phyloP scores from a whole-genome alignment of 2,888 invertebrate species.

The Zeuzera pyrina region DNA sequence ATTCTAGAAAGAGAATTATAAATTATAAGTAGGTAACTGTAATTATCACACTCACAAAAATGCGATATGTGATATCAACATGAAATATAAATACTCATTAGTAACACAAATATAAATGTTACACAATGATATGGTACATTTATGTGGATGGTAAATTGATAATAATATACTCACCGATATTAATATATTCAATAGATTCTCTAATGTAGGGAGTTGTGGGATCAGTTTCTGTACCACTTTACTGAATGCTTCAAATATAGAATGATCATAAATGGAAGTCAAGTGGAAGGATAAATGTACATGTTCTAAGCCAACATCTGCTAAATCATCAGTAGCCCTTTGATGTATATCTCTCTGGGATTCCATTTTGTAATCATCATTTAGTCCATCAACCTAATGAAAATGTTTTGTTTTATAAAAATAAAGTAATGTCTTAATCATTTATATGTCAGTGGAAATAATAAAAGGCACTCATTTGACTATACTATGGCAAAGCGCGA shows the following conservation, averaged over 20 bases:
- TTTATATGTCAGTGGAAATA: too few relatives aligned
- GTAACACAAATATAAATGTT: too few relatives aligned
- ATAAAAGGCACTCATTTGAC: too few relatives aligned
- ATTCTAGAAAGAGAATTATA: conserved; percentile 75
- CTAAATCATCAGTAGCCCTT: conserved; percentile 93
- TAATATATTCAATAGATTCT: conserved; percentile 97
- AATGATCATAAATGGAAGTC: conserved; percentile 99
- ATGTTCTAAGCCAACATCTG: conserved; percentile 89
- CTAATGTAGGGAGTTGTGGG: conserved; percentile 96
- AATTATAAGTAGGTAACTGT: neutral
- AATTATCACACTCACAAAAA: too few relatives aligned
- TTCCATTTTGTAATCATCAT: conserved; percentile 99
- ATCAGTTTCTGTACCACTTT: conserved; percentile 99
- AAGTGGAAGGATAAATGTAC: conserved; percentile 95
- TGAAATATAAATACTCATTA: too few relatives aligned
- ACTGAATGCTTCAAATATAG: conserved; percentile 99
- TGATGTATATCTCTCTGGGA: conserved; percentile 99
- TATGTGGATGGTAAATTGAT: too few relatives aligned
- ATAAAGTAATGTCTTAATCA: neutral
- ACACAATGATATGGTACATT: too few relatives aligned
- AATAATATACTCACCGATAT: conserved; percentile 85
- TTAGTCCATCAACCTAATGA: conserved; percentile 96
- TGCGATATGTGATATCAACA: too few relatives aligned
- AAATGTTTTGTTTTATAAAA: too few relatives aligned
- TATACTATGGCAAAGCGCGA: too few relatives aligned